A percentile compares a stretch with the other conserved stretches of the same genome.
phyloP scores from a whole-genome alignment of 2,888 invertebrate species.

The Trichogramma evanescens region DNA sequence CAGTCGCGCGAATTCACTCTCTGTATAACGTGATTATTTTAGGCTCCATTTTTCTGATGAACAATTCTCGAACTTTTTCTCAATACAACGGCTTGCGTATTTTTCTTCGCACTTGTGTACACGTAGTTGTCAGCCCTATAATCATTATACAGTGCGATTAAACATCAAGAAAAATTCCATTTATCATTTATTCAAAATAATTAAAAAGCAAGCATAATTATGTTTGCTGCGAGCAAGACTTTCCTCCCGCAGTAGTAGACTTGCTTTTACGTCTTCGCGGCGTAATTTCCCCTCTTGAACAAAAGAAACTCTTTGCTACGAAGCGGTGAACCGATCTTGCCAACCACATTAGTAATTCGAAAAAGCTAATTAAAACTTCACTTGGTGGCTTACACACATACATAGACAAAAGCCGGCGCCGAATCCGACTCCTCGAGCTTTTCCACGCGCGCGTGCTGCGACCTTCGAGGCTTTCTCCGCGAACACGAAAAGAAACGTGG shows the following conservation, averaged over 20 bases:
- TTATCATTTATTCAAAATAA: too few relatives aligned
- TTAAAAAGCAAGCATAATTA: not conserved
- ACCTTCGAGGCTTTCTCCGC: conserved; percentile 20
- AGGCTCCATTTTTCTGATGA: too few relatives aligned
- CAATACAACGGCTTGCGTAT: too few relatives aligned
- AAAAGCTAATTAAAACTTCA: conserved; percentile 46
- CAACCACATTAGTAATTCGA: conserved; percentile 43
- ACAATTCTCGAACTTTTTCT: too few relatives aligned
- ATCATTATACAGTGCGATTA: too few relatives aligned
- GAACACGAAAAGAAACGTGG: conserved; percentile 18
- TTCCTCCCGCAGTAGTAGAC: conserved; percentile 8
- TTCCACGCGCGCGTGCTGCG: conserved; percentile 20
- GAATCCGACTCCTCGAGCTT: conserved; percentile 19
- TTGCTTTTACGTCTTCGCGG: conserved; percentile 6
- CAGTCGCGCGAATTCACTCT: too few relatives aligned
- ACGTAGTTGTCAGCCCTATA: too few relatives aligned
- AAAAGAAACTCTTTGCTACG: conserved; percentile 30
- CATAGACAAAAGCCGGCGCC: conserved; percentile 19
- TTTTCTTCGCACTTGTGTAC: too few relatives aligned
- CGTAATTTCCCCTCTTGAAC: conserved; percentile 32
- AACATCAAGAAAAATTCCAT: too few relatives aligned
- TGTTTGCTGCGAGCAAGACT: conserved; percentile 15
- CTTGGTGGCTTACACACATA: conserved; percentile 28
- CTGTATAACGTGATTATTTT: too few relatives aligned
- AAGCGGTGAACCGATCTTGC: conserved; percentile 31